Evolutionary conservation across 1,140 invertebrate genomes (phyloP), one percentile per base, ranked within the genome.

Genomic region (Neodiprion lecontei): DNA sequence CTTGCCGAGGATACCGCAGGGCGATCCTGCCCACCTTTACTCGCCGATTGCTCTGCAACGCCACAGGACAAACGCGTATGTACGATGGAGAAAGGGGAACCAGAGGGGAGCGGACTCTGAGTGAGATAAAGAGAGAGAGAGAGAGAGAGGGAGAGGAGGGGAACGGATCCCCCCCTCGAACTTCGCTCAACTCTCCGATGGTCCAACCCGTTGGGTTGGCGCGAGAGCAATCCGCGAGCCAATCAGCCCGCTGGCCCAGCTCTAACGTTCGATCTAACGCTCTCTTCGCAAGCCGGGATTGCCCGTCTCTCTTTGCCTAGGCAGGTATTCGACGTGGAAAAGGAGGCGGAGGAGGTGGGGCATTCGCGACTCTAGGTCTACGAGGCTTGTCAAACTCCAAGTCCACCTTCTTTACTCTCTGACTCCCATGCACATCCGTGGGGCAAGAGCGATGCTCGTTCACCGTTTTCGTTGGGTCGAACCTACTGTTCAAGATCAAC

Each of bases 191-290:
- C 82, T 78, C 82, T 76, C 78, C 53, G 53, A 61, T 82, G 84
- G 84, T 80, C 86, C 85, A 82, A 84, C 84, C 85, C 85, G 84
- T 85, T 61, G 53, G 53, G 53, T 61, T 61, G 53, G n/a, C 28
- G 81, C 79, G 80, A 74, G 73, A 78, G 74, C 75, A 77, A 80
- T 81, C 78, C 77, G 80, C 53, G n/a, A 85, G 84, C 86, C 86
- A 87, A 86, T 87, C 82, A 61, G 53, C 53, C 53, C 28, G 53
- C 53, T 40, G 28, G 53, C 79, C 80, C 75, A 78, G 78, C 81
- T 85, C 86, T 87, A 87, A 86, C 83, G 80, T 77, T 79, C 81
- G 80, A 85, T 86, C 86, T 87, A 87, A 86, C 81, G 79, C 81
- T 50, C 48, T 69, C 66, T 69, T 74, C 70, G 48, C 40, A 48